Conservation (phyloP, 2,888 invertebrate species). For the Diogma glabrata region DNA sequence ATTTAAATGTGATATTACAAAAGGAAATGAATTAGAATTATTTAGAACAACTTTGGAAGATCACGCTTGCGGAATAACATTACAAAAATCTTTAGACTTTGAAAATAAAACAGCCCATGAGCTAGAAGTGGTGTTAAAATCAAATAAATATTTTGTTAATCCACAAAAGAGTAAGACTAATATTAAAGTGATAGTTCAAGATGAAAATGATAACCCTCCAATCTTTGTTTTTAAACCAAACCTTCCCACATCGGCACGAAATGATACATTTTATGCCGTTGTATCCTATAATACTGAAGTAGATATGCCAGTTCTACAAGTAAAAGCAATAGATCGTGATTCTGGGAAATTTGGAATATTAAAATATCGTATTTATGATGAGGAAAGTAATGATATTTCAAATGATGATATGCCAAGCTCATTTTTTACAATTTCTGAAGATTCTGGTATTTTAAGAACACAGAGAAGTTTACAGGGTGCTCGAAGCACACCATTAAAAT, state of each 20-base stretch:
- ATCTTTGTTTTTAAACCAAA: constrained; percentile 61
- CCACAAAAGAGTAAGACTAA: constrained; percentile 60
- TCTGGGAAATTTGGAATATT: constrained; percentile 72
- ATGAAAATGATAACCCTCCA: constrained; percentile 84
- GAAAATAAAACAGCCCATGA: constrained; percentile 63
- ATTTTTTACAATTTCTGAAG: constrained; percentile 60
- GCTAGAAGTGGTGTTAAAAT: constrained; percentile 64
- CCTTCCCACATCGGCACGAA: constrained; percentile 42
- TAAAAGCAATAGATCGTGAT: constrained; percentile 80
- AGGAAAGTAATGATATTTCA: constrained; percentile 28
- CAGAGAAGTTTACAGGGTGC: constrained; percentile 60
- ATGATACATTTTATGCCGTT: constrained; percentile 68
- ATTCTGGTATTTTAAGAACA: constrained; percentile 65
- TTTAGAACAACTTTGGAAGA: constrained; percentile 66
- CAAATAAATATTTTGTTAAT: constrained; percentile 70
- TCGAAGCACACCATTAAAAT: constrained; percentile 58
- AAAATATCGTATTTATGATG: constrained; percentile 45
- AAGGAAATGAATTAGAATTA: constrained; percentile 57
- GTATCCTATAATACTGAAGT: constrained; percentile 61
- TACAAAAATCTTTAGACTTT: constrained; percentile 63
- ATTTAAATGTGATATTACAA: constrained; percentile 65
- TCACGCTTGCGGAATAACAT: constrained; percentile 68
- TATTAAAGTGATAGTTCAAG: constrained; percentile 68
- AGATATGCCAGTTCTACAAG: constrained; percentile 64
- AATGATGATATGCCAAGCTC: constrained; percentile 30